A percentile compares a stretch with the other conserved stretches of the same genome.
phyloP scores from a whole-genome alignment of 2,888 invertebrate genomes.

The Thyatira batis region DNA sequence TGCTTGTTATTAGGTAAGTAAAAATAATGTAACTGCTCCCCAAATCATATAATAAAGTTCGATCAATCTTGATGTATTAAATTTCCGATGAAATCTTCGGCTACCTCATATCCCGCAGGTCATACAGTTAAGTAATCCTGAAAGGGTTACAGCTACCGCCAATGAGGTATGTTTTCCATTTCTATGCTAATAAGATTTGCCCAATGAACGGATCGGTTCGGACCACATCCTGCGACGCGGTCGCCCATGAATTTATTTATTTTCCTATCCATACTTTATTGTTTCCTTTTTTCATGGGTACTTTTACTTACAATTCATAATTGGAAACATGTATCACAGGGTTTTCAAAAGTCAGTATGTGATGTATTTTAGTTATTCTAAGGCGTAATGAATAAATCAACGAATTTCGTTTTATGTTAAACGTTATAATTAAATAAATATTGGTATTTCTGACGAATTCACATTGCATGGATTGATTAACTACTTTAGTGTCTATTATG shows the following conservation, averaged over 20 bases:
- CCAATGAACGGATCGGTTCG: conserved; percentile 42
- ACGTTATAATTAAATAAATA: no score
- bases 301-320: not conserved
- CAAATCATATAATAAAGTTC: not conserved
- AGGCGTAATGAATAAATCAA: no score
- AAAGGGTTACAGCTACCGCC: conserved; percentile 40
- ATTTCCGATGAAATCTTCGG: no score
- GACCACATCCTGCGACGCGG: conserved; percentile 12
- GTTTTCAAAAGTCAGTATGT: no score
- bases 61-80: no score
- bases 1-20: no score
- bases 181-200: conserved; percentile 57
- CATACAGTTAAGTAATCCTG: conserved; percentile 30
- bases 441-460: no score
- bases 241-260: conserved; percentile 36
- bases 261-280: conserved; percentile 35
- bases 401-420: no score
- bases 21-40: no score
- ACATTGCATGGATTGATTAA: no score
- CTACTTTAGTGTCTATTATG: no score
- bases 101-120: conserved; percentile 7
- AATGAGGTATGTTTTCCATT: conserved; percentile 54
- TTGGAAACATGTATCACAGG: not conserved
- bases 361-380: no score
- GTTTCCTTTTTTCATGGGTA: conserved; percentile 25